phyloP scores from a whole-genome alignment of 1,140 invertebrate species.

The Lepidurus packardi region DNA sequence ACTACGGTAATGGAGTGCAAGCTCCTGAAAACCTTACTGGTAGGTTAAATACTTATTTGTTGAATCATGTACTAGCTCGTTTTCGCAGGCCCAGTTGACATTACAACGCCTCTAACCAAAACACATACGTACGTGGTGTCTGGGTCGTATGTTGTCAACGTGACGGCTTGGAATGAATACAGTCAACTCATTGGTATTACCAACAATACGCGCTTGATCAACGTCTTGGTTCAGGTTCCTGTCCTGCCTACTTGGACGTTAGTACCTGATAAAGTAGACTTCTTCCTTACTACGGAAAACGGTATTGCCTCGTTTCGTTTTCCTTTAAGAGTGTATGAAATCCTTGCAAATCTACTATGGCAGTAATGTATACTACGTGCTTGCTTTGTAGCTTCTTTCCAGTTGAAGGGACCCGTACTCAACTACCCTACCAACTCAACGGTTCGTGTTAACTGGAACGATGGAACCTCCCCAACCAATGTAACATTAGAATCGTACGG shows the following conservation, averaged over 20 bases:
- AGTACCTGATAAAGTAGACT: background rate
- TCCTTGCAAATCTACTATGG: background rate
- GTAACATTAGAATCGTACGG: slow-evolving; percentile 30
- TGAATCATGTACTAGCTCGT: background rate
- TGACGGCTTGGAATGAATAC: slow-evolving; percentile 13
- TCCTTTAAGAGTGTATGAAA: background rate
- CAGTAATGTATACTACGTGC: background rate
- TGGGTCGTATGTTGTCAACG: background rate
- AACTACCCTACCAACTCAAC: slow-evolving; percentile 39
- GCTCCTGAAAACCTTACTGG: background rate
- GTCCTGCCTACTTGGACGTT: slow-evolving; percentile 13
- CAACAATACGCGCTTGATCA: slow-evolving; percentile 25
- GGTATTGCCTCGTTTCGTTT: background rate
- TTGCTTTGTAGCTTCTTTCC: background rate
- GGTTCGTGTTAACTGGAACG: slow-evolving; percentile 39
- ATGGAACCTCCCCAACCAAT: slow-evolving; percentile 34
- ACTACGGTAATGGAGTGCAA: background rate
- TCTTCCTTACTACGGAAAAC: slow-evolving; percentile 2
- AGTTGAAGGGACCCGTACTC: background rate
- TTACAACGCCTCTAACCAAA: background rate
- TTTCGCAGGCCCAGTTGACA: background rate
- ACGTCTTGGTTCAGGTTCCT: slow-evolving; percentile 26
- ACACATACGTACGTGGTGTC: background rate
- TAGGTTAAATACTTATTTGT: background rate
- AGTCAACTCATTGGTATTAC: background rate